Percentiles rank a stretch among this genome's conserved stretches.
Conservation (phyloP, 92 coral and sea anemone species). For the Nematostella vectensis region DNA sequence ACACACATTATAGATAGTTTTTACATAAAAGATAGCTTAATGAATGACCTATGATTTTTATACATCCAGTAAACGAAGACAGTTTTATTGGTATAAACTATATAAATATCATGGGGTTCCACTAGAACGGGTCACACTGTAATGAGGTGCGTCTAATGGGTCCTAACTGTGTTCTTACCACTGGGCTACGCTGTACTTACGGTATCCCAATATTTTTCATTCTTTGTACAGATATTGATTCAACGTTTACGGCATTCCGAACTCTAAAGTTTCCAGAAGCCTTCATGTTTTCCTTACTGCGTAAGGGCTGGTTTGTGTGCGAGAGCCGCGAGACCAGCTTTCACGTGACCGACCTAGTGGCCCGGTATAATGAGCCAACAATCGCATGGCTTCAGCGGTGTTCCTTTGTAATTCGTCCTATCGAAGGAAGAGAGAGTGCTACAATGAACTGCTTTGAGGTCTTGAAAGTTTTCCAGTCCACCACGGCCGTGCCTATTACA, state of each 20-base stretch:
- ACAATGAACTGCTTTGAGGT: slow-evolving; percentile 36
- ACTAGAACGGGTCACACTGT: too few relatives aligned
- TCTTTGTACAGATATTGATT: slow-evolving; percentile 22
- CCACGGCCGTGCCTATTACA: slow-evolving; percentile 3
- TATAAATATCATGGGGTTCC: too few relatives aligned
- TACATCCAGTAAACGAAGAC: too few relatives aligned
- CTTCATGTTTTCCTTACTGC: slow-evolving; percentile 47
- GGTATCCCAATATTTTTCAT: too few relatives aligned
- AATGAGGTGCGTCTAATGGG: too few relatives aligned
- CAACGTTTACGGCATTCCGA: slow-evolving; percentile 36
- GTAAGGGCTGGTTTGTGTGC: slow-evolving; percentile 56
- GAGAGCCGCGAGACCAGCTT: slow-evolving; percentile 30
- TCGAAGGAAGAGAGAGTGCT: slow-evolving; percentile 13
- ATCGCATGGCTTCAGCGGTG: slow-evolving; percentile 44
- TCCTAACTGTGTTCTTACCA: too few relatives aligned
- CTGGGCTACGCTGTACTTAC: too few relatives aligned
- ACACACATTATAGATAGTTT: too few relatives aligned
- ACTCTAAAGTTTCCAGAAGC: slow-evolving; percentile 51
- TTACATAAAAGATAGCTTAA: too few relatives aligned
- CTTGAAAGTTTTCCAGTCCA: slow-evolving; percentile 1
- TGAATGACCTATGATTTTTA: too few relatives aligned
- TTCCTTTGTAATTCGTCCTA: slow-evolving; percentile 41
- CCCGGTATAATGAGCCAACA: slow-evolving; percentile 44
- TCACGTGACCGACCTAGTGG: slow-evolving; percentile 36
- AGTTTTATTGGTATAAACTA: too few relatives aligned